These are phyloP conservation scores for Epizoanthus illoricatus DNA, from an alignment of 92 coral and sea anemone species.

Conservation along the genomic window DNA sequence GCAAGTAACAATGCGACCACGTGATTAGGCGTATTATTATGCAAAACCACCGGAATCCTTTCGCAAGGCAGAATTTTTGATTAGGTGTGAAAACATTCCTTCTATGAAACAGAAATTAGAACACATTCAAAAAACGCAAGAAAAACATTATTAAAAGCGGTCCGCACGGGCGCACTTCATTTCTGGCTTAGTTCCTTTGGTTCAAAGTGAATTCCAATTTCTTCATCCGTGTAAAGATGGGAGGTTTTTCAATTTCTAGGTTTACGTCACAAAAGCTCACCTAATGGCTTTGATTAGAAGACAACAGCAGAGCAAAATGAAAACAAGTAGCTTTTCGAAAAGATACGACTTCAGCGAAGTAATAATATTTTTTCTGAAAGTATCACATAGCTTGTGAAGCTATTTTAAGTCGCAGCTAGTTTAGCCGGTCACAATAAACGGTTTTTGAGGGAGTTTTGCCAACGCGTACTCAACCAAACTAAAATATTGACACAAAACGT, in stretches of 20 bases:
- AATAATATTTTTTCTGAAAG: conserved; percentile 8
- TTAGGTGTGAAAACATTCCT: conserved; percentile 53
- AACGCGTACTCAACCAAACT: conserved; percentile 18
- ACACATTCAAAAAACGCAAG: conserved; percentile 52
- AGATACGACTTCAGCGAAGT: conserved; percentile 28
- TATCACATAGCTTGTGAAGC: neutral
- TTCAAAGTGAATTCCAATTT: conserved; percentile 41
- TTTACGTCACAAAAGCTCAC: conserved; percentile 60
- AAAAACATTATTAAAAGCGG: conserved; percentile 45
- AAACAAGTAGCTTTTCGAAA: conserved; percentile 31
- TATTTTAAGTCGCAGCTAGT: neutral
- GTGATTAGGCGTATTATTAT: conserved; percentile 72
- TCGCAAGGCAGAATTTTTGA: conserved; percentile 42
- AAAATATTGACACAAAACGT: conserved; percentile 41
- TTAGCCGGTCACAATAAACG: neutral
- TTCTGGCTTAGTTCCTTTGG: conserved; percentile 26
- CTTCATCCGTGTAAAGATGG: conserved; percentile 39
- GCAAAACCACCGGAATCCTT: conserved; percentile 88
- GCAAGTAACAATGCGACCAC: conserved; percentile 75
- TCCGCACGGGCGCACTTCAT: conserved; percentile 12
- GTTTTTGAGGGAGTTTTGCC: conserved; percentile 4
- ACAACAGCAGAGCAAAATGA: conserved; percentile 18
- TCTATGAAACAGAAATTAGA: conserved; percentile 59
- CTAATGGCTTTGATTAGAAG: conserved; percentile 46
- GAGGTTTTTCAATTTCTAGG: conserved; percentile 39